Evolutionary conservation across 1,140 invertebrate genomes (phyloP), one percentile per base, ranked within the genome.

Genomic region (Metaphire vulgaris): DNA sequence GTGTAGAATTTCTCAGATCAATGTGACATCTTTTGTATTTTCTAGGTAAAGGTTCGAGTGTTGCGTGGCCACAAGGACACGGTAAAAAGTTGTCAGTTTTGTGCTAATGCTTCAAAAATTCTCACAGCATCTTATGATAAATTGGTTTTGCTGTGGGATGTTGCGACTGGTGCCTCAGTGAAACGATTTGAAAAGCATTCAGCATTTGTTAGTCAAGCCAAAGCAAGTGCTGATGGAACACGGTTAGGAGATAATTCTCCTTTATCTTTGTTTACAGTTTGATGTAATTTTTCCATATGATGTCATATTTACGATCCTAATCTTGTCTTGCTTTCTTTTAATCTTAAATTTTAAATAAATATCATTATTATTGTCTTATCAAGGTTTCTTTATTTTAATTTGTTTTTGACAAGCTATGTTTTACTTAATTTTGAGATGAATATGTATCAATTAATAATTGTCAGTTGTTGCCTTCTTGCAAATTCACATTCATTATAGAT

Each of bases 1-100:
- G 21, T 56, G 6, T 21, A 56, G 41, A 6, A 56, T 56, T 21
- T 56, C 21, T 21, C 41, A 56, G 6, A 56, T 69, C 26, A 2
- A 30, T 69, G 6, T 14, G 30, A 2, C 30, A 28, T 69, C 30
- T 69, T 72, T 32, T 71, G 21, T 78, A 2, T 74, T 68, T 1
- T 74, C 15, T 65, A 86, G 84, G 82, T 85, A 21, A 80, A 80
- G 70, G 83, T 85, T 28, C 80, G 76, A 76, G 81, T 84, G 16
- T 80, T 84, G 1, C 79, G 79, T 70, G 83, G 81, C 28, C 85
- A 86, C 68, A 79, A 74, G 73, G 82, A 82, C 72, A 72, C 76
- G 73, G 83, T 85, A 15, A 84, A 82, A 69, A 82, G 79, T 41
- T 83, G 83, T 78, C 79, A 82, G 70, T 83, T 82, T 78, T 81